Evolutionary conservation across 1,140 invertebrate species (phyloP), one percentile per base, ranked within the genome.

Genomic region (Drosophila kurseongensis): DNA sequence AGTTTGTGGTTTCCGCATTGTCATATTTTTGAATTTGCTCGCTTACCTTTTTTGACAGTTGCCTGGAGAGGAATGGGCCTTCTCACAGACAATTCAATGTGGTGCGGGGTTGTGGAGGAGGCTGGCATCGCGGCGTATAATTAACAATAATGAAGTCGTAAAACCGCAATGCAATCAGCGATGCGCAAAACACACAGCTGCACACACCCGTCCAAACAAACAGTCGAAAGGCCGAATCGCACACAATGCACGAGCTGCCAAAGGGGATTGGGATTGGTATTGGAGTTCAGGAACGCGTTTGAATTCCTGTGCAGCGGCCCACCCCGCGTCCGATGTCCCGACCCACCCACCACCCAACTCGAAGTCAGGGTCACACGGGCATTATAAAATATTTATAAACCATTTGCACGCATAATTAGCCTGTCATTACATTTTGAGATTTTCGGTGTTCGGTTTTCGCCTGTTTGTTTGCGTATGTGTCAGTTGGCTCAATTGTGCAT

Each of bases 101-200:
- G 62, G 61, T 10, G 8, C 18, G 16, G 40, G 18, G 13, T 5
- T 60, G 59, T 27, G 47, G 38, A 13, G 52, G 52, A 18, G 81
- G 82, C 67, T 48, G 82, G 35, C 65, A 63, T 51, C 82, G 58
- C 58, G 69, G 68, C 84, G 68, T 80, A 84, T 89, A 84, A 90
- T 89, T 89, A 90, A 90, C 84, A 89, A 89, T 89, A 89, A 89
- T 90, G 85, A 89, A 89, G 80, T 89, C 84, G 80, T 89, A 80
- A 89, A 90, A 89, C 84, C 85, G 85, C 84, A 89, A 84, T 84
- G 84, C 84, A 89, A 89, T 89, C 84, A 89, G 80, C 80, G 80
- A 89, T 90, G 84, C 84, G 84, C 84, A 90, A 89, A 89, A 84
- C 85, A 89, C 77, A 77, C 79, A 76, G 48, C 68, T 45, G 59